These are phyloP conservation scores for Drosophila navojoa DNA, from an alignment of 1,140 invertebrate species.

Conservation along the genomic window DNA sequence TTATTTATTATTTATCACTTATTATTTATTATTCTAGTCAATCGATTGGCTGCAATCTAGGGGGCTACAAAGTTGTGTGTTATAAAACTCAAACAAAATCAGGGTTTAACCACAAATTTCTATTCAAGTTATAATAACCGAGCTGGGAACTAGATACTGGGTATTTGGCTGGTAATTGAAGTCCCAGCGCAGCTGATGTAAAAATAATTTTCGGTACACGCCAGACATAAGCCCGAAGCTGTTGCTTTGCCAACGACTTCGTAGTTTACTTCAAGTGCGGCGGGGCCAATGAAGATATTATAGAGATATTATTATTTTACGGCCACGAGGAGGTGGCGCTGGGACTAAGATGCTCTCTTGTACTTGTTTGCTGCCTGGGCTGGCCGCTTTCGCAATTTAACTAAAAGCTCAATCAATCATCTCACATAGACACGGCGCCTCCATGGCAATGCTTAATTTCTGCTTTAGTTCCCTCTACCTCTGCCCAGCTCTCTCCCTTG, in stretches of 20 bases:
- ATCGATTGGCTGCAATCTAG: too few relatives aligned
- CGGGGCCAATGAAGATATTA: conserved; percentile 17
- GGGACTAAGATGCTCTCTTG: conserved; percentile 35
- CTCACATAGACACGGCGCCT: conserved; percentile 42
- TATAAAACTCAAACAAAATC: too few relatives aligned
- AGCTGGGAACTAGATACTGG: neutral
- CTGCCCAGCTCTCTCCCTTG: neutral
- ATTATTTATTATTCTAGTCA: too few relatives aligned
- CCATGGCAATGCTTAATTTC: conserved; percentile 68
- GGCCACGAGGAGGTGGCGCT: neutral
- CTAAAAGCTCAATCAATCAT: conserved; percentile 79
- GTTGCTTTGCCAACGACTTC: conserved; percentile 56
- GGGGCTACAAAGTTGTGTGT: too few relatives aligned
- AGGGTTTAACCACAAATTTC: too few relatives aligned
- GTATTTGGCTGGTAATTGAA: conserved; percentile 26
- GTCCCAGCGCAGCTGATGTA: conserved; percentile 34
- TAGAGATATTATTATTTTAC: conserved; percentile 7
- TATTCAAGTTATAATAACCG: neutral
- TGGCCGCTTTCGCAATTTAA: conserved; percentile 68
- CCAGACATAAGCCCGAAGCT: conserved; percentile 56
- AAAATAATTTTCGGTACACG: conserved; percentile 45
- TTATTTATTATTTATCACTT: too few relatives aligned
- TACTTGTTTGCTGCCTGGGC: conserved; percentile 40
- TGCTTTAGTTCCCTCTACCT: conserved; percentile 19
- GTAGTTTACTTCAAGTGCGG: conserved; percentile 21